These are phyloP conservation scores for Bradypodion pumilum DNA, from an alignment of 2,797 vertebrate species.

Conservation along the genomic window DNA sequence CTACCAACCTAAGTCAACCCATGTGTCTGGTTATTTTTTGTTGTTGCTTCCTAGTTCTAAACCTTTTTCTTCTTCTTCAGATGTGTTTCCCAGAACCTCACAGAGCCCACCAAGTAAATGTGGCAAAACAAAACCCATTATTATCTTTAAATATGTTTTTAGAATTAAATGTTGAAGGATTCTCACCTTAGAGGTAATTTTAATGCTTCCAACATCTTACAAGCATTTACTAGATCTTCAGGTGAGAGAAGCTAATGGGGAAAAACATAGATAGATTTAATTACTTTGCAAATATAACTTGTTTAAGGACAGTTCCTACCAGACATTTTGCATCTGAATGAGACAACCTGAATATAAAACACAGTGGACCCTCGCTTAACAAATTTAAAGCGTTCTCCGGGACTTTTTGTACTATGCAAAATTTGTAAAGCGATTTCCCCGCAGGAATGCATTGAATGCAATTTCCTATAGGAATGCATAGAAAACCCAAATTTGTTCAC, in stretches of 20 bases:
- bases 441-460: too few relatives aligned
- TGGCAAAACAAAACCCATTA: neutral
- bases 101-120: neutral
- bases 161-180: constrained; percentile 1
- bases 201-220: constrained; percentile 93
- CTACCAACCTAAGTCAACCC: neutral
- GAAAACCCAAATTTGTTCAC: too few relatives aligned
- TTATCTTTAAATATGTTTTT: neutral
- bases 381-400: too few relatives aligned
- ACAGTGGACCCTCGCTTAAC: too few relatives aligned
- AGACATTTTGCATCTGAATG: neutral
- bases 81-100: neutral
- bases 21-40: neutral
- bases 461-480: too few relatives aligned
- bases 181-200: constrained; percentile 91
- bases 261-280: constrained; percentile 53
- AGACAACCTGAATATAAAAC: neutral
- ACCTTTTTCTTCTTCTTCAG: neutral
- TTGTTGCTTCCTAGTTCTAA: neutral
- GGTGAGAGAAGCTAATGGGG: constrained; percentile 89
- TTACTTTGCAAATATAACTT: constrained; percentile 30
- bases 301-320: neutral
- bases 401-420: too few relatives aligned
- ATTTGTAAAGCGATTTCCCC: too few relatives aligned
- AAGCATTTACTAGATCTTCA: constrained; percentile 95